Evolutionary conservation across 2,888 invertebrate genomes (phyloP).

Genomic region (Drosophila niveifrons): DNA sequence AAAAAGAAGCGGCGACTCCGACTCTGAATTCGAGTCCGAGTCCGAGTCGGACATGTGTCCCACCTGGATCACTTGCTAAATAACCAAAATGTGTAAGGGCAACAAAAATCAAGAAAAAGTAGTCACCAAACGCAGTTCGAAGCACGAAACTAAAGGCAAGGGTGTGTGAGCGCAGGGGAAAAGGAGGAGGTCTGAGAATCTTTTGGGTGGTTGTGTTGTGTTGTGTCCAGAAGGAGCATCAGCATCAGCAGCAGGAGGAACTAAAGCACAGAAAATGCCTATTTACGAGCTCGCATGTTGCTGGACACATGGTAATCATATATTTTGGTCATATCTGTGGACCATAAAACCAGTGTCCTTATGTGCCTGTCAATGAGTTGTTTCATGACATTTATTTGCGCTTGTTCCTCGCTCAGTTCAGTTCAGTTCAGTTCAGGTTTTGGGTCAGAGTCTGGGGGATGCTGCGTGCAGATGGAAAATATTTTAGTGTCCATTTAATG

Average conservation of each 20-base stretch:
- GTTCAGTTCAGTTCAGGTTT: slow-evolving; percentile 8
- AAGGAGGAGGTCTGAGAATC: neutral
- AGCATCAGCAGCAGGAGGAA: slow-evolving; percentile 31
- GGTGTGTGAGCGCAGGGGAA: neutral
- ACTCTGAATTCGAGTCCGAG: slow-evolving; percentile 1
- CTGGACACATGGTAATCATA: slow-evolving; percentile 84
- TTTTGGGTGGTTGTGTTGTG: slow-evolving; percentile 37
- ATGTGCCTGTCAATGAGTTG: slow-evolving; percentile 85
- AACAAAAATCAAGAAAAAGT: slow-evolving; percentile 65
- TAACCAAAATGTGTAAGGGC: slow-evolving; percentile 61
- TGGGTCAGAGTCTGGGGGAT: slow-evolving; percentile 37
- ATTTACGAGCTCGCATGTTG: slow-evolving; percentile 82
- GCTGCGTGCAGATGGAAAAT: slow-evolving; percentile 84
- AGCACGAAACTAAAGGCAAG: slow-evolving; percentile 19
- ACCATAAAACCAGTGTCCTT: slow-evolving; percentile 85
- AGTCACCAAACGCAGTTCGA: slow-evolving; percentile 50
- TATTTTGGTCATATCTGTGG: slow-evolving; percentile 85
- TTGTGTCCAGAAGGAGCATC: slow-evolving; percentile 40
- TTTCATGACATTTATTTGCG: slow-evolving; percentile 84
- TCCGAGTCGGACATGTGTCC: slow-evolving; percentile 60
- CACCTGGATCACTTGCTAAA: slow-evolving; percentile 83
- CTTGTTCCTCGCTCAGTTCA: slow-evolving; percentile 57
- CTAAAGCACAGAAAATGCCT: slow-evolving; percentile 82
- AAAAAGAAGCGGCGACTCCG: neutral
- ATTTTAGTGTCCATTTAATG: slow-evolving; percentile 85